Conservation (phyloP, 2,797 vertebrate genomes). For the Chelon labrosus region DNA sequence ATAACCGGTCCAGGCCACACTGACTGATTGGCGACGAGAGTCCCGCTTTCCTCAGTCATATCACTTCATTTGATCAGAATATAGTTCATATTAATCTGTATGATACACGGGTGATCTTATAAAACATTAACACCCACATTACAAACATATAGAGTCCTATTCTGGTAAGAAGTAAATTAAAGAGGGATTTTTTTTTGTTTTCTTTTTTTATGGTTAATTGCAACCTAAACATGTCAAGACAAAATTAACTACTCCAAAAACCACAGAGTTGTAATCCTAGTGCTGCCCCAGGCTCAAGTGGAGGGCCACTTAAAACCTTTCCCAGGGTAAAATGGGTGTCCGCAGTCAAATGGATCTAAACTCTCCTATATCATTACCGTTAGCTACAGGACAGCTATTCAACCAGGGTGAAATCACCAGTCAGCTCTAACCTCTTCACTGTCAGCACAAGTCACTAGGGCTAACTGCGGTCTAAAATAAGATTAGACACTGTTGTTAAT, state of each 20-base stretch:
- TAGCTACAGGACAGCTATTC: too few relatives aligned
- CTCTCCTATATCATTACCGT: neutral
- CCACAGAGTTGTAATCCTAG: neutral
- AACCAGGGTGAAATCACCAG: neutral
- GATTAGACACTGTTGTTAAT: neutral
- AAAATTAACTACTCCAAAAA: neutral
- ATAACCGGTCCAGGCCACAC: neutral
- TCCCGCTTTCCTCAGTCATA: neutral
- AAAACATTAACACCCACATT: neutral
- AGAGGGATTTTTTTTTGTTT: too few relatives aligned
- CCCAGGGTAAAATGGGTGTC: neutral
- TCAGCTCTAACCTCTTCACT: too few relatives aligned
- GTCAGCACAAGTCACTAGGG: neutral
- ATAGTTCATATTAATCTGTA: too few relatives aligned
- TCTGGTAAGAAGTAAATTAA: too few relatives aligned
- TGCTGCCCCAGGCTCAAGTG: constrained; percentile 2
- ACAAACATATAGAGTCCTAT: neutral
- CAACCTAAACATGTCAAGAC: constrained; percentile 27
- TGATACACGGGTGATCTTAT: neutral
- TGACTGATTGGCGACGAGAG: neutral
- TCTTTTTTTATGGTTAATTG: too few relatives aligned
- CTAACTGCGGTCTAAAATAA: neutral
- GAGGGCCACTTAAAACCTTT: constrained; percentile 19
- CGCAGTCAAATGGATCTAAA: neutral
- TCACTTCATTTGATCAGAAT: too few relatives aligned